Percentiles rank a stretch among this genome's conserved stretches.
Conservation (phyloP, 1,140 invertebrate species). For the Lucilia cuprina region DNA sequence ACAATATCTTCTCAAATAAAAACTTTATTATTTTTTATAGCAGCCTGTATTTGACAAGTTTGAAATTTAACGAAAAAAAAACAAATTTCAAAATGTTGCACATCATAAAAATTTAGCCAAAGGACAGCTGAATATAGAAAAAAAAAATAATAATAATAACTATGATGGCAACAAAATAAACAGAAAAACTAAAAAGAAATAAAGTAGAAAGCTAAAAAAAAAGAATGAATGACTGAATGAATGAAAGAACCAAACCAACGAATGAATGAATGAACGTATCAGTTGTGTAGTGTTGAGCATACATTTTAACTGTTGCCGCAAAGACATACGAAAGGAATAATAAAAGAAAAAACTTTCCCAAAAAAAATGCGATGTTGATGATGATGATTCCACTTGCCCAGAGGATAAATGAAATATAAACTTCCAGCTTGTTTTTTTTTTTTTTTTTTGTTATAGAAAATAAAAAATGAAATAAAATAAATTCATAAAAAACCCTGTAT, state of each 20-base stretch:
- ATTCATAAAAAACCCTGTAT: background rate
- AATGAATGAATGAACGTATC: background rate
- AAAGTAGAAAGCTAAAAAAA: background rate
- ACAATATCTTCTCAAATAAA: background rate
- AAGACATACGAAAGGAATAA: background rate
- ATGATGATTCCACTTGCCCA: slow-evolving; percentile 16
- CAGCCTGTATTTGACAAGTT: slow-evolving; percentile 5
- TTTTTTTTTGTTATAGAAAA: background rate
- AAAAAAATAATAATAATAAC: background rate
- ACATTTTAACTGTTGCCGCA: slow-evolving; percentile 17
- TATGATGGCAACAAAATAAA: slow-evolving; percentile 2
- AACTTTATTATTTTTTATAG: background rate
- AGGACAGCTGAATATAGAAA: background rate
- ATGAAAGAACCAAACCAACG: background rate
- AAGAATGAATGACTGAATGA: background rate
- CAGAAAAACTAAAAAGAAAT: background rate
- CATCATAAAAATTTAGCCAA: background rate
- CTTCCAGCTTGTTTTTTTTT: background rate
- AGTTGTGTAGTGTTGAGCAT: slow-evolving; percentile 6
- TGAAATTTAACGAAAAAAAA: background rate
- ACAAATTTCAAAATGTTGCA: slow-evolving; percentile 1
- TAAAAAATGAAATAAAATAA: background rate
- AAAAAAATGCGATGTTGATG: background rate
- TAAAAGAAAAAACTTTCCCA: background rate
- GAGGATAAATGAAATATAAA: slow-evolving; percentile 11